A percentile compares a stretch with the other conserved stretches of the same genome.
These are phyloP conservation scores for Pegoplata infirma DNA, from an alignment of 2,888 invertebrate species.

Conservation along the genomic window DNA sequence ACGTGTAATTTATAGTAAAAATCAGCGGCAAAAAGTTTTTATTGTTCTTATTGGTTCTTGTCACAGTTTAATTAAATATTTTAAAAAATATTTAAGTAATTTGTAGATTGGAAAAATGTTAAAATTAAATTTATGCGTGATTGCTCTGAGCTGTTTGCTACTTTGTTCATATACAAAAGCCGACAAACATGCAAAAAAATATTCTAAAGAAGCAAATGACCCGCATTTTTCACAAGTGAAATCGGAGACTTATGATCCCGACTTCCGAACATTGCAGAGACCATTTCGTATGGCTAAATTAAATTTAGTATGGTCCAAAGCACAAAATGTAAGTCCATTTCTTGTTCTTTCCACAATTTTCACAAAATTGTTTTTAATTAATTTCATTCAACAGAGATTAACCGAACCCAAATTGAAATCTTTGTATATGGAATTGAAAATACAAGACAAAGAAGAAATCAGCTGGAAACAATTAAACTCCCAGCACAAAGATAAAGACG, in stretches of 20 bases:
- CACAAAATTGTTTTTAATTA: background rate
- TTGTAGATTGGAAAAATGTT: background rate
- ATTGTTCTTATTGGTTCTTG: background rate
- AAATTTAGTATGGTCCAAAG: conserved; percentile 93
- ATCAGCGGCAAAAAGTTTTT: too few species aligned
- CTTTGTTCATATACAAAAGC: conserved; percentile 20
- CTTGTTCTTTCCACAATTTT: background rate
- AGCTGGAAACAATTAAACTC: conserved; percentile 88
- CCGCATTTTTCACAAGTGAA: conserved; percentile 76
- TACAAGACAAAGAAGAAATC: conserved; percentile 95
- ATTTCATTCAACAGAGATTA: conserved; percentile 80
- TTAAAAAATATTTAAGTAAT: background rate
- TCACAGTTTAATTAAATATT: background rate
- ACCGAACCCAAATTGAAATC: conserved; percentile 91
- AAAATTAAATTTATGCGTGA: conserved; percentile 22
- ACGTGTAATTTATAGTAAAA: too few species aligned
- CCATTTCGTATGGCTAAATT: conserved; percentile 95
- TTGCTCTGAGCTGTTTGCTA: conserved; percentile 8
- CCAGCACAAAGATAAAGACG: conserved; percentile 92
- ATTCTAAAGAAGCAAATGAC: conserved; percentile 73
- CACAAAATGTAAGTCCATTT: conserved; percentile 85
- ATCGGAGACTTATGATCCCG: conserved; percentile 77
- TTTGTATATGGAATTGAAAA: conserved; percentile 91
- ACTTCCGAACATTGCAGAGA: conserved; percentile 86
- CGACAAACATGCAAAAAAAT: conserved; percentile 69